These are phyloP conservation scores for Otus sunia DNA, from an alignment of 2,113 vertebrate species.

Conservation along the genomic window DNA sequence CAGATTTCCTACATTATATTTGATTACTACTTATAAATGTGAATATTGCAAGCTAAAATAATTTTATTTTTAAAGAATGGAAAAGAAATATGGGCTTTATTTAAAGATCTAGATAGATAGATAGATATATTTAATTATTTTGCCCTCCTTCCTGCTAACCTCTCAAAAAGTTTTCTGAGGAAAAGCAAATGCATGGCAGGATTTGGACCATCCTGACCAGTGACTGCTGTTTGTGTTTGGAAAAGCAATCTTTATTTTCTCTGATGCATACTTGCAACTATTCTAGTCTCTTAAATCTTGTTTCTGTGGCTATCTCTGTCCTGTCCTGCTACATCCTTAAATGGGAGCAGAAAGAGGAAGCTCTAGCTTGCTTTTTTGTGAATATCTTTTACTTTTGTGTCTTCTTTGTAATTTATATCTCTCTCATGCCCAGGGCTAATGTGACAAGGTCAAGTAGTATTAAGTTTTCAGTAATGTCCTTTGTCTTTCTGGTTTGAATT, in stretches of 20 bases:
- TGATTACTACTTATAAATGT: background rate
- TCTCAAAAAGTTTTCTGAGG: background rate
- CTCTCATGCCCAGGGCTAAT: slow-evolving; percentile 81
- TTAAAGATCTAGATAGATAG: background rate
- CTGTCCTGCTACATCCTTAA: slow-evolving; percentile 55
- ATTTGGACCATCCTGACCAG: background rate
- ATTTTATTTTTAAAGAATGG: background rate
- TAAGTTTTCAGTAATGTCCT: slow-evolving; percentile 82
- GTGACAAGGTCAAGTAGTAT: slow-evolving; percentile 84
- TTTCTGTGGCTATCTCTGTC: slow-evolving; percentile 24
- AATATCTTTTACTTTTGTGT: slow-evolving; percentile 78
- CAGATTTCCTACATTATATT: background rate
- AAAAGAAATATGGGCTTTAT: background rate
- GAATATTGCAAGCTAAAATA: background rate
- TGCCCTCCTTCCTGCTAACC: background rate
- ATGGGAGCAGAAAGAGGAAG: slow-evolving; percentile 74
- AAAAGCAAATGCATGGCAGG: background rate
- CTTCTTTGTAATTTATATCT: slow-evolving; percentile 84
- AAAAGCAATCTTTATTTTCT: slow-evolving; percentile 50
- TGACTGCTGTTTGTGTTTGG: background rate
- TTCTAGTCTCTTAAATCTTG: slow-evolving; percentile 36
- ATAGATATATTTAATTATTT: background rate
- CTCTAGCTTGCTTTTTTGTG: slow-evolving; percentile 63
- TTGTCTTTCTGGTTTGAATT: slow-evolving; percentile 86
- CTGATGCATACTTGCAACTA: background rate